These are phyloP conservation scores for Pectinophora gossypiella DNA, from an alignment of 1,140 invertebrate genomes.

Conservation along the genomic window DNA sequence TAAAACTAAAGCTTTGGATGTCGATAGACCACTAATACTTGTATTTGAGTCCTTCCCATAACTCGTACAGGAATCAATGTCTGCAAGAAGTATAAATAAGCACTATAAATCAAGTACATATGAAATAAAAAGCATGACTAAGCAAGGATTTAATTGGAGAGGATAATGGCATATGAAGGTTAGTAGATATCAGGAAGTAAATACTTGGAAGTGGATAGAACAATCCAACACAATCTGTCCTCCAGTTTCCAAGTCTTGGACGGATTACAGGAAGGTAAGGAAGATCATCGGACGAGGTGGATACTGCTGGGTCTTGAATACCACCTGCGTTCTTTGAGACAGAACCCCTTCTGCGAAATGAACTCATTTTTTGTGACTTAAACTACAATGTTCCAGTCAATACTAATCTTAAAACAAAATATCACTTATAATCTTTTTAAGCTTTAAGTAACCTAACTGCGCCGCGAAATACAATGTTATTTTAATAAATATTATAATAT, in stretches of 20 bases:
- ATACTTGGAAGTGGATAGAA: constrained; percentile 48
- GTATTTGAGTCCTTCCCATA: constrained; percentile 1
- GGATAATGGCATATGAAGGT: background rate
- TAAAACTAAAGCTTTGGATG: constrained; percentile 75
- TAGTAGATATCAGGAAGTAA: constrained; percentile 20
- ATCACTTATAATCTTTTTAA: too few relatives aligned
- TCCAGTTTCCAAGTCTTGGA: constrained; percentile 36
- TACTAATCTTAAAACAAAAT: too few relatives aligned
- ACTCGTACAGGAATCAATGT: constrained; percentile 5
- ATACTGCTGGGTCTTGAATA: constrained; percentile 50
- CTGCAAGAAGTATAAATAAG: too few relatives aligned
- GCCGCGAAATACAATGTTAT: too few relatives aligned
- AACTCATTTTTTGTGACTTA: background rate
- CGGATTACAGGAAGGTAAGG: constrained; percentile 21
- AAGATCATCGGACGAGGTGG: constrained; percentile 9
- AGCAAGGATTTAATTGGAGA: too few relatives aligned
- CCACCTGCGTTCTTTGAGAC: background rate
- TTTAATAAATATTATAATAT: too few relatives aligned
- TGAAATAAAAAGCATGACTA: too few relatives aligned
- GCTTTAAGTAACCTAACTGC: too few relatives aligned
- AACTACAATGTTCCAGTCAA: too few relatives aligned
- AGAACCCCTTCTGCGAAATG: background rate
- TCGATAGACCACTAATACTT: constrained; percentile 59
- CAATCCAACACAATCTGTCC: constrained; percentile 34
- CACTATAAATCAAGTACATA: too few relatives aligned